Evolutionary conservation across 2,113 vertebrate genomes (phyloP).

Genomic region (Loxodonta africana): DNA sequence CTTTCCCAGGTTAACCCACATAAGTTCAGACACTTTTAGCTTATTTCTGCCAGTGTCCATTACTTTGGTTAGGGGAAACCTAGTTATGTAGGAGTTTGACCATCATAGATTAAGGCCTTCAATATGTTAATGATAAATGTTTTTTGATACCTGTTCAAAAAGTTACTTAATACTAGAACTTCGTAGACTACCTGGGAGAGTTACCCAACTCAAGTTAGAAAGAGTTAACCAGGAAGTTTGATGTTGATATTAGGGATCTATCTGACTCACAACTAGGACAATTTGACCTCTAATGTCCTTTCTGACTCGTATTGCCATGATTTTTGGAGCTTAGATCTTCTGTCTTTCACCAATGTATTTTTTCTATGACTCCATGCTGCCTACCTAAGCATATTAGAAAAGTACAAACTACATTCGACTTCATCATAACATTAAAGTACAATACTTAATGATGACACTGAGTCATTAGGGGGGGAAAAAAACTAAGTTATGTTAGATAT

Average conservation of each 20-base stretch:
- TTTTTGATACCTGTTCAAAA: slow-evolving; percentile 6
- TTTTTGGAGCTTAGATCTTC: neutral
- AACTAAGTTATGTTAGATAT: slow-evolving; percentile 28
- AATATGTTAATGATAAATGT: neutral
- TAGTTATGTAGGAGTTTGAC: neutral
- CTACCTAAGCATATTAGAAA: neutral
- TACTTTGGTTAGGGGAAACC: neutral
- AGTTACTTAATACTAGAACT: slow-evolving; percentile 32
- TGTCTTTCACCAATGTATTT: neutral
- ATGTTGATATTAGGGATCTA: neutral
- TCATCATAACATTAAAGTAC: neutral
- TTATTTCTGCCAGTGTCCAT: neutral
- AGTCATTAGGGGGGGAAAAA: neutral
- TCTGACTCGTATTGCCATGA: slow-evolving; percentile 1
- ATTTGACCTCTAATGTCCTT: neutral
- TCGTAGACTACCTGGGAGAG: neutral
- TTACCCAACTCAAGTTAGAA: slow-evolving; percentile 20
- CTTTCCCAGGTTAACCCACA: neutral
- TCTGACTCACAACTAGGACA: neutral
- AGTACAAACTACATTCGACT: neutral
- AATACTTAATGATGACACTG: slow-evolving; percentile 28
- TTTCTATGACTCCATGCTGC: neutral
- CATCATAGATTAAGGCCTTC: neutral
- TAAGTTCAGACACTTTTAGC: neutral
- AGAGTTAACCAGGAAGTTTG: neutral